Percentiles rank a stretch among this genome's conserved stretches.
Evolutionary conservation across 2,888 invertebrate species (phyloP).

Genomic region (Timema podura): DNA sequence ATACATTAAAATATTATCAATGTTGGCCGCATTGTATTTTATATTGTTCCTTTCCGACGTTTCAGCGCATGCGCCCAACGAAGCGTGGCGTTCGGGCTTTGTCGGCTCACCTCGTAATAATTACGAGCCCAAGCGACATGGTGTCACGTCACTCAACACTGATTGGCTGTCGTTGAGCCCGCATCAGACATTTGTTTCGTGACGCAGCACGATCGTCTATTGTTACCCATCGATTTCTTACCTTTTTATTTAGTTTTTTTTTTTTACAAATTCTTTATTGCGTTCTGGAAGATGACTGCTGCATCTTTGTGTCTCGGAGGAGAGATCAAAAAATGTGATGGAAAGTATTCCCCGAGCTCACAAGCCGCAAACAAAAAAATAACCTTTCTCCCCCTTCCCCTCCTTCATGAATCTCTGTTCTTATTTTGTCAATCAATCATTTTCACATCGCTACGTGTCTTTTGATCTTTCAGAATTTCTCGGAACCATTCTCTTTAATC

Average conservation of each 20-base stretch:
- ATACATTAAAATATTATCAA: too few species aligned
- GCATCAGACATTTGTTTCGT: conserved; percentile 31
- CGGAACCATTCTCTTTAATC: background rate
- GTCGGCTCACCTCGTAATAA: conserved; percentile 30
- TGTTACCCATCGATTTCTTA: too few species aligned
- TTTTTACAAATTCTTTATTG: too few species aligned
- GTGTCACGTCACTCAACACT: conserved; percentile 29
- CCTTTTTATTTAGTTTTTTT: too few species aligned
- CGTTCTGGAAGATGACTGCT: too few species aligned
- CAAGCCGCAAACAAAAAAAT: too few species aligned
- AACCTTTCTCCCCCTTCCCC: background rate
- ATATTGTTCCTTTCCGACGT: too few species aligned
- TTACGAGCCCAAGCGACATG: conserved; percentile 30
- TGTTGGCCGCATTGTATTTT: too few species aligned
- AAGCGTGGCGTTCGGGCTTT: conserved; percentile 20
- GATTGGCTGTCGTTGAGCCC: conserved; percentile 30
- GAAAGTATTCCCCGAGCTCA: too few species aligned
- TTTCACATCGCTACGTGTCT: conserved; percentile 1
- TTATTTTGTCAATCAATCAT: conserved; percentile 16
- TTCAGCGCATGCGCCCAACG: conserved; percentile 14
- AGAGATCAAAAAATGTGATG: too few species aligned
- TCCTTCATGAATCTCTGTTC: background rate
- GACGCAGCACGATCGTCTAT: conserved; percentile 31
- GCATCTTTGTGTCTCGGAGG: too few species aligned
- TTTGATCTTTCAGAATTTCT: conserved; percentile 10